Base-by-base conservation (phyloP, 2,797 vertebrate genomes). In the Amphiprion clarkii region DNA sequence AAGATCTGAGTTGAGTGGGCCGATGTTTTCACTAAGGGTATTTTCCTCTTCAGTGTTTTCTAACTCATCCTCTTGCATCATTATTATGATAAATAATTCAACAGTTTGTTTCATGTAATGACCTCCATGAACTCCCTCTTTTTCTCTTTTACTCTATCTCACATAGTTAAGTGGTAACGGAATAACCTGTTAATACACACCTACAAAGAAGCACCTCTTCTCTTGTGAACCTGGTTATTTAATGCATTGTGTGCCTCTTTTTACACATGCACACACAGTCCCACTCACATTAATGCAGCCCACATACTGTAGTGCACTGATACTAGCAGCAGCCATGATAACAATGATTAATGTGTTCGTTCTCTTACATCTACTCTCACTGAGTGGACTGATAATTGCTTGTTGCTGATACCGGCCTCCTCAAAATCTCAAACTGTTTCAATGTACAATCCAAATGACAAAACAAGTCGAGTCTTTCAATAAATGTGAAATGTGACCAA, bases 281-380 rank as follows among this genome's bases (percentile, higher is more conserved):
- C 74, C 74, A 71, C 85, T 79, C 83, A 77, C 75, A 79, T 86
- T 89, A 85, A 90, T 89, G 84, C 89, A 87, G 58, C 77, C 89
- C 89, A 88, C 87, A 89, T 83, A 79, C 81, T 86, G 88, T 77
- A 83, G 83, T 86, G 82, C 79, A 86, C 88, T 70, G 85, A 90
- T 87, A 88, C 78, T 78, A 82, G 82, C 69, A 76, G 71, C 73
- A 74, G 85, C 63, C 82, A 81, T 82, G 88, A 92, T 91, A 90
- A 89, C 87, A 90, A 84, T 92, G 91, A 93, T 92, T 88, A 91
- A 93, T 94, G 90, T 82, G 78, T 90, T 88, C 79, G 91, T 92
- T 90, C 86, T 87, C 85, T 87, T 77, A 88, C 83, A 89, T 88
- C 85, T 88, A 70, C 82, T 85, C 71, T 54, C 74, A 49, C 78